Conservation (phyloP, 2,113 vertebrate genomes). For the Muntiacus muntjak region DNA sequence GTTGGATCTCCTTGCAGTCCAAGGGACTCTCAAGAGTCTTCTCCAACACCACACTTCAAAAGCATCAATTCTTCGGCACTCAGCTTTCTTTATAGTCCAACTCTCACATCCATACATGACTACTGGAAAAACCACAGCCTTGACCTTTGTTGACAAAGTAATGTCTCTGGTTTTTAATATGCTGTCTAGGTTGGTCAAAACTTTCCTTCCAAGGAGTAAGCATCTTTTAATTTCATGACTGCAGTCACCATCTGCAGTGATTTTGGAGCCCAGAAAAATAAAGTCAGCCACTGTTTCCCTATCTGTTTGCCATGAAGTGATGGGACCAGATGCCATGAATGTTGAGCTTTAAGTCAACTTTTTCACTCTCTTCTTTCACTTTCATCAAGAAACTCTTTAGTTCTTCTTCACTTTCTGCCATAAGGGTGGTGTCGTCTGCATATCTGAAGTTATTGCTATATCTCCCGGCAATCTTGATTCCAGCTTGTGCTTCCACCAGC, state of each 20-base stretch:
- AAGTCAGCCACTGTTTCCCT: not conserved
- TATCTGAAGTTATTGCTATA: not conserved
- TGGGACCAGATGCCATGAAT: not conserved
- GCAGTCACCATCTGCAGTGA: not conserved
- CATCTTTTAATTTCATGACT: not conserved
- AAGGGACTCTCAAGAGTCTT: not conserved
- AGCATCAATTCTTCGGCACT: not conserved
- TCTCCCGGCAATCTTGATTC: not conserved
- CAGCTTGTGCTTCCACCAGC: not conserved
- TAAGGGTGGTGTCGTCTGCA: not conserved
- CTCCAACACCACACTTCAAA: not conserved
- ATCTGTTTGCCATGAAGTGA: not conserved
- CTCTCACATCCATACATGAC: not conserved
- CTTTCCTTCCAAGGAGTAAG: not conserved
- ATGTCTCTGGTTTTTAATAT: not conserved
- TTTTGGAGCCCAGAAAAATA: not conserved
- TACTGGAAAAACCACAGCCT: not conserved
- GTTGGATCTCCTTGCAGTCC: not conserved
- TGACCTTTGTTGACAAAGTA: not conserved
- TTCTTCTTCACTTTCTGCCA: not conserved
- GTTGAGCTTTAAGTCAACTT: not conserved
- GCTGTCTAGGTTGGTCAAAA: not conserved
- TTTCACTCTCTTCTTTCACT: not conserved
- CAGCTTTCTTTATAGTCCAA: not conserved
- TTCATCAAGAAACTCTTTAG: not conserved